phyloP scores from a whole-genome alignment of 2,113 vertebrate genomes.

The Caretta caretta region DNA sequence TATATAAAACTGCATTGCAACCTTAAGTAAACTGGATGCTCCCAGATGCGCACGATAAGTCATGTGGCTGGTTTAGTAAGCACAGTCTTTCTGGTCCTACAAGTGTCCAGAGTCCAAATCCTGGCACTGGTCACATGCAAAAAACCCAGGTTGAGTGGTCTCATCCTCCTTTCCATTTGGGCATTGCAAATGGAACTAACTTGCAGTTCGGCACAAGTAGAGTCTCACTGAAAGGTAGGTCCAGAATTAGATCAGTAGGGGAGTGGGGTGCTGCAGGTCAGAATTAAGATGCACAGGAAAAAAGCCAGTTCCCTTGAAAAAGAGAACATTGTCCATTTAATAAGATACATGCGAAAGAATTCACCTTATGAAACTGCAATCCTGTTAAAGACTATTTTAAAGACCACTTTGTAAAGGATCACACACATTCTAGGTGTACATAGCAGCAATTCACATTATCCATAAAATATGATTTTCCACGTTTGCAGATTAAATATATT shows the following conservation, averaged over 20 bases:
- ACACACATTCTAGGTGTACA: conserved; percentile 5
- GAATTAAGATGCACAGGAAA: not conserved
- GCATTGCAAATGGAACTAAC: not conserved
- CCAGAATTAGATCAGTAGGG: not conserved
- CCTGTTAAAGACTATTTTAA: conserved; percentile 10
- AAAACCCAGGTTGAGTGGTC: not conserved
- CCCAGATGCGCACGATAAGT: not conserved
- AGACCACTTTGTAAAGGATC: conserved; percentile 13
- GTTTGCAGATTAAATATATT: conserved; percentile 48
- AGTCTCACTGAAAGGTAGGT: not conserved
- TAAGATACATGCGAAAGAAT: not conserved
- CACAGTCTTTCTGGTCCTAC: not conserved
- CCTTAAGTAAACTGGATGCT: not conserved
- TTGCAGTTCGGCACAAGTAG: not conserved
- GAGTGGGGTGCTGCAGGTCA: not conserved
- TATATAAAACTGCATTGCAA: not conserved
- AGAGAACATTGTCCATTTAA: not conserved
- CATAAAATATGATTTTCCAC: conserved; percentile 14
- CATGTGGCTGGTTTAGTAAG: not conserved
- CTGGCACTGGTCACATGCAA: not conserved
- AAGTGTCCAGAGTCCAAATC: not conserved
- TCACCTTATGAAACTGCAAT: not conserved
- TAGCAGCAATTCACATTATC: conserved; percentile 34
- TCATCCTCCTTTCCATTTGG: not conserved
- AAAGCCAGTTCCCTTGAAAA: not conserved